Evolutionary conservation across 2,888 invertebrate genomes (phyloP).

Genomic region (Tyria jacobaeae): DNA sequence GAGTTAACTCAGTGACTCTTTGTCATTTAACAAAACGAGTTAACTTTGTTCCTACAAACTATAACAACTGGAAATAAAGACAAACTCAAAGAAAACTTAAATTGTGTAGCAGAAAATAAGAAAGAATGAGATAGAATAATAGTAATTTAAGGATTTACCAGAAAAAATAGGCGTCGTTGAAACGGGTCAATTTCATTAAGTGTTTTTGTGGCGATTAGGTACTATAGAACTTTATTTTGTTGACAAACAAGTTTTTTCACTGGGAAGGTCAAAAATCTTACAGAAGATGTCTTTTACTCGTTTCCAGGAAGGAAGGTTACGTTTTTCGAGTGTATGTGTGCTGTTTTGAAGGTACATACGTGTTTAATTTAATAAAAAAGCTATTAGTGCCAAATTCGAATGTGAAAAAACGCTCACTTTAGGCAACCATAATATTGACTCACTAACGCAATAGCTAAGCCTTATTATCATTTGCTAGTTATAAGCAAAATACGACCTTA

Average conservation of each 20-base stretch:
- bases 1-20: neutral
- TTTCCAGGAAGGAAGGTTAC: too few species aligned
- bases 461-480: too few species aligned
- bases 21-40: constrained; percentile 23
- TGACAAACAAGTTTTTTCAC: constrained; percentile 9
- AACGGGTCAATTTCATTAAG: constrained; percentile 15
- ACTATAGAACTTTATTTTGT: constrained; percentile 1
- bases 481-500: too few species aligned
- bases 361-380: too few species aligned
- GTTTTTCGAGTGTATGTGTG: too few species aligned
- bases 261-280: too few species aligned
- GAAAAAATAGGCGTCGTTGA: constrained; percentile 25
- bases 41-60: constrained; percentile 18
- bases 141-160: constrained; percentile 18
- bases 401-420: too few species aligned
- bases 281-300: too few species aligned
- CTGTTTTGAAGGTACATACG: too few species aligned
- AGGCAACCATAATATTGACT: too few species aligned
- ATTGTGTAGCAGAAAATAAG: constrained; percentile 34
- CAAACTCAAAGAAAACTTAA: constrained; percentile 31
- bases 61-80: constrained; percentile 12
- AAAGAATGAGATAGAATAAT: constrained; percentile 16
- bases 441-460: too few species aligned
- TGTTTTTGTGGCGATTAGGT: constrained; percentile 7
- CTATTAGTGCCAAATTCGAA: too few species aligned